phyloP scores from a whole-genome alignment of 2,888 invertebrate genomes.

The Hipparchia sbordonii region DNA sequence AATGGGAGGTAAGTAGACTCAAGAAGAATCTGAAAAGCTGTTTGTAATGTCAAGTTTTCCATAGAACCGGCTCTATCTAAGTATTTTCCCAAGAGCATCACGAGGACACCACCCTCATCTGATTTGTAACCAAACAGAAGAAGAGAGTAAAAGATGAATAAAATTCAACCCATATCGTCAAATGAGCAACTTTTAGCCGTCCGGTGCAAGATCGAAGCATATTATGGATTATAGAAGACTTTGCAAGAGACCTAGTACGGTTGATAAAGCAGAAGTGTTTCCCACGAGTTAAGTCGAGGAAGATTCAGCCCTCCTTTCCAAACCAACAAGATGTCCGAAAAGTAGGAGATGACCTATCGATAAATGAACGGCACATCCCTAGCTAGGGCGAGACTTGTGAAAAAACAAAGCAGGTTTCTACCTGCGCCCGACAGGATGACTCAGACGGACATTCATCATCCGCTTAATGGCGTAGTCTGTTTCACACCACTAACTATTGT shows the following conservation, averaged over 20 bases:
- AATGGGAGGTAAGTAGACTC: no score
- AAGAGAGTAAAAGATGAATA: no score
- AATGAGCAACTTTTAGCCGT: no score
- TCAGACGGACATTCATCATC: conserved; percentile 50
- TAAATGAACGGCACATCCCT: conserved; percentile 4
- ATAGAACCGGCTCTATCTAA: no score
- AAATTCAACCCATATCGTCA: no score
- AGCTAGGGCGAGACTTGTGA: conserved; percentile 25
- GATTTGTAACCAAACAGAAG: no score
- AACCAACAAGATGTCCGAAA: neutral
- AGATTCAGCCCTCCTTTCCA: neutral
- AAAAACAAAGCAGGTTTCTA: conserved; percentile 46
- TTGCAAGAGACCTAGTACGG: neutral
- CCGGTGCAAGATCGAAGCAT: no score
- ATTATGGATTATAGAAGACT: no score
- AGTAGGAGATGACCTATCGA: conserved; percentile 6
- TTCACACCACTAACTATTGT: conserved; percentile 26
- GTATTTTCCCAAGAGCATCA: no score
- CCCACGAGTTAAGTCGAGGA: neutral
- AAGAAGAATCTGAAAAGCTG: no score
- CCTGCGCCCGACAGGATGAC: conserved; percentile 47
- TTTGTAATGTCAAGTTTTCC: no score
- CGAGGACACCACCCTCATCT: no score
- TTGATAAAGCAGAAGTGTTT: neutral
- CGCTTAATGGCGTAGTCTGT: conserved; percentile 24